These are phyloP conservation scores for Anaspis maculata DNA, from an alignment of 2,888 invertebrate genomes.

Conservation along the genomic window DNA sequence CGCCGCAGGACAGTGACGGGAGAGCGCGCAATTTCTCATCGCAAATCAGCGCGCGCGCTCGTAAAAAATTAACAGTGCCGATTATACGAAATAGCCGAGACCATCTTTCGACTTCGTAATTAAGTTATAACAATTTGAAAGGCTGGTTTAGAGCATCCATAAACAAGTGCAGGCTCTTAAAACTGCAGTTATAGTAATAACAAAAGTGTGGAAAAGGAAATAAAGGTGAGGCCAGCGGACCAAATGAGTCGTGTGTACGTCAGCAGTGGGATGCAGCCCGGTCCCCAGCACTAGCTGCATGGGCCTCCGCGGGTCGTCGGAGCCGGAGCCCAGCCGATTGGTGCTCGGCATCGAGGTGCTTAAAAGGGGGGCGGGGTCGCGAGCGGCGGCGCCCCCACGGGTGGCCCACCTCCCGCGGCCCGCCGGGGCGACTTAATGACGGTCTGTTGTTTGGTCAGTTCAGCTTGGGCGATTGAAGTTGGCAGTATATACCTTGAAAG, in stretches of 20 bases:
- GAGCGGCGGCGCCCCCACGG: conserved; percentile 7
- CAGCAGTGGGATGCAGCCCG: background rate
- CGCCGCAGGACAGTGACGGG: too few relatives aligned
- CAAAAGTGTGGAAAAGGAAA: conserved; percentile 36
- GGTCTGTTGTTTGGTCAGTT: conserved; percentile 29
- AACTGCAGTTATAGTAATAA: conserved; percentile 38
- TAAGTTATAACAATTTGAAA: conserved; percentile 41
- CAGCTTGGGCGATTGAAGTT: conserved; percentile 27
- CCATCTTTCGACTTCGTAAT: conserved; percentile 28
- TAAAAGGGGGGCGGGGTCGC: conserved; percentile 22
- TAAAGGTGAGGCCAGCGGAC: conserved; percentile 28
- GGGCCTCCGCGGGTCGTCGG: conserved; percentile 6
- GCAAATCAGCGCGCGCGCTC: too few relatives aligned
- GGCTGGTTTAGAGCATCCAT: conserved; percentile 38
- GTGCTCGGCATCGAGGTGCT: conserved; percentile 19
- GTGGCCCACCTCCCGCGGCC: conserved; percentile 14
- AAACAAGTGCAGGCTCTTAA: conserved; percentile 41
- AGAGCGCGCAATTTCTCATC: too few relatives aligned
- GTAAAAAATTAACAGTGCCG: conserved; percentile 18
- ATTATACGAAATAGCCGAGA: conserved; percentile 21
- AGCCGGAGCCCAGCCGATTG: conserved; percentile 5
- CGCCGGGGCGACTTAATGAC: conserved; percentile 15
- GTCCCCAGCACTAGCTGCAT: background rate
- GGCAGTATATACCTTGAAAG: conserved; percentile 20
- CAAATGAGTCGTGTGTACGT: conserved; percentile 13